Percentiles rank a stretch among this genome's conserved stretches.
Evolutionary conservation across 2,888 invertebrate genomes (phyloP).

Genomic region (Melikaiella ostensackeni): DNA sequence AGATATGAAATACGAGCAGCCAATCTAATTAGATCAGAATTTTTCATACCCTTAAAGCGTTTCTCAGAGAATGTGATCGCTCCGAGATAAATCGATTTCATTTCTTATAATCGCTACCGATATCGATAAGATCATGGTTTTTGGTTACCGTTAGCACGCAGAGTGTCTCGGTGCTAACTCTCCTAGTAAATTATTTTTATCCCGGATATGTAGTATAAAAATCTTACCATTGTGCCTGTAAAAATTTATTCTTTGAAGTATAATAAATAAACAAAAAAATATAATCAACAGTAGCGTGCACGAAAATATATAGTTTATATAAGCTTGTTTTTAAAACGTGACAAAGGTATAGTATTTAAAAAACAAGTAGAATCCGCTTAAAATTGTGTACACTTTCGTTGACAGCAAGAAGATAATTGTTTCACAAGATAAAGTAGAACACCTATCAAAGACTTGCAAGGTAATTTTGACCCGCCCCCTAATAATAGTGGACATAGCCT

Average conservation of each 20-base stretch:
- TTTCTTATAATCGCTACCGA: conserved; percentile 10
- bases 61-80: background rate
- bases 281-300: no score
- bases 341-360: no score
- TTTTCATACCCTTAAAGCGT: background rate
- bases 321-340: no score
- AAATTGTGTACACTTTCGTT: background rate
- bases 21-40: background rate
- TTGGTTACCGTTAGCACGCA: conserved; percentile 18
- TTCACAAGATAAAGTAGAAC: no score
- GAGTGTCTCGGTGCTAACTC: background rate
- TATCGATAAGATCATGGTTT: conserved; percentile 25
- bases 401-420: background rate
- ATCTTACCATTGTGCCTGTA: no score
- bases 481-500: background rate
- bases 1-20: background rate
- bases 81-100: conserved; percentile 1
- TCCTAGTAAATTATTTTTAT: no score
- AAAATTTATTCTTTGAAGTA: background rate
- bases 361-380: no score
- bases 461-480: background rate
- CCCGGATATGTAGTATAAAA: no score
- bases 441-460: background rate
- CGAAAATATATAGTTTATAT: no score
- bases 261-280: background rate